Percentiles rank a stretch among this genome's conserved stretches.
These are phyloP conservation scores for Listronotus oregonensis DNA, from an alignment of 1,140 invertebrate species.

Conservation along the genomic window DNA sequence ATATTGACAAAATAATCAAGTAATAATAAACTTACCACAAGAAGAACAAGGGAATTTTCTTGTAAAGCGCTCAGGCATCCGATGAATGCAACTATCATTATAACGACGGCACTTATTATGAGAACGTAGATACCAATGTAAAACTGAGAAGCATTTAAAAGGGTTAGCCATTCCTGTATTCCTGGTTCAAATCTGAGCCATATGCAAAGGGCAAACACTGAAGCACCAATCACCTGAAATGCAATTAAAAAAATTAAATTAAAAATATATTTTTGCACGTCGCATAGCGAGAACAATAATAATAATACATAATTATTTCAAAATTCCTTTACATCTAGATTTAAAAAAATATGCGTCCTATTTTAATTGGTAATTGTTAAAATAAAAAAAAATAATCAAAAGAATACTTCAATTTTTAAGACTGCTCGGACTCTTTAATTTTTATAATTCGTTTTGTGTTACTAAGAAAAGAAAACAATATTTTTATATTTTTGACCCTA, in stretches of 20 bases:
- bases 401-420: too few species aligned
- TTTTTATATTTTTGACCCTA: too few species aligned
- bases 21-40: constrained; percentile 61
- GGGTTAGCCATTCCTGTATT: constrained; percentile 78
- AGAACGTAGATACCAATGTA: constrained; percentile 83
- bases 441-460: too few species aligned
- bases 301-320: background rate
- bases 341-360: too few species aligned
- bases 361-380: too few species aligned
- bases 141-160: constrained; percentile 73
- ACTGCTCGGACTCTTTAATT: too few species aligned
- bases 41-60: constrained; percentile 66
- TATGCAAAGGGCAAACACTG: constrained; percentile 76
- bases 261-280: constrained; percentile 8
- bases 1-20: too few species aligned
- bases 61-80: constrained; percentile 75
- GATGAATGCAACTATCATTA: constrained; percentile 75
- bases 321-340: too few species aligned
- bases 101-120: constrained; percentile 68
- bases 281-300: background rate
- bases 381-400: too few species aligned
- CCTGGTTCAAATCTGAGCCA: constrained; percentile 80
- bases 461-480: too few species aligned
- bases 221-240: constrained; percentile 73
- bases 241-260: constrained; percentile 48